phyloP scores from a whole-genome alignment of 2,113 vertebrate species.

The Cyphomyrus discorhynchus region DNA sequence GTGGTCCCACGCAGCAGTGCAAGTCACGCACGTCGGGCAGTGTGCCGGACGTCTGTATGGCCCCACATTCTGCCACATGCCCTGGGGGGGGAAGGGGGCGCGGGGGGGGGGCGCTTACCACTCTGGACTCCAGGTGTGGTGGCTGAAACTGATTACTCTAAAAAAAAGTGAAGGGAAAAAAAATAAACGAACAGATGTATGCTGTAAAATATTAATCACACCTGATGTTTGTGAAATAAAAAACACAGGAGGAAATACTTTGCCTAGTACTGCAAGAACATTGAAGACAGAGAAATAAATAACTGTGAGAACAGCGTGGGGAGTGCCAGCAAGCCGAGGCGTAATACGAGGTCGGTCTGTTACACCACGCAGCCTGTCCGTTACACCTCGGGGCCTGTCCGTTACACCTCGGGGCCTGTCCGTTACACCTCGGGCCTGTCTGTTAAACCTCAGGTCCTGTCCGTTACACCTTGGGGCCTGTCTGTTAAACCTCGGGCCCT shows the following conservation, averaged over 20 bases:
- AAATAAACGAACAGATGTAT: constrained; percentile 27
- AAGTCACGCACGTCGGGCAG: constrained; percentile 8
- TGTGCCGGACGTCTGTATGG: constrained; percentile 23
- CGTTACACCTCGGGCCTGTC: no score
- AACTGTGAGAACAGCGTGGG: not conserved
- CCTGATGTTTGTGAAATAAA: constrained; percentile 33
- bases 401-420: not conserved
- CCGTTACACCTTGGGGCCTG: no score
- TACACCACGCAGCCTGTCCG: not conserved
- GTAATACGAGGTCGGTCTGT: not conserved
- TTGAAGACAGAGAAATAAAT: not conserved
- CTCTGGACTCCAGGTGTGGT: not conserved
- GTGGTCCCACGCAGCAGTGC: constrained; percentile 17
- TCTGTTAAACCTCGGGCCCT: no score
- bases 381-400: not conserved
- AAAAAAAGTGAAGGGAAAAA: not conserved
- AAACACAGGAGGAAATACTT: constrained; percentile 26
- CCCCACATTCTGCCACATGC: constrained; percentile 5
- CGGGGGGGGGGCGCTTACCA: no score
- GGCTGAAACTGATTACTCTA: constrained; percentile 4
- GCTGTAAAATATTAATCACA: constrained; percentile 35
- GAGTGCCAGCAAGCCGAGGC: not conserved
- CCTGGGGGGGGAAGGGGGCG: not conserved
- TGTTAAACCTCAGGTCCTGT: no score
- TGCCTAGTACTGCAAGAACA: constrained; percentile 6